Evolutionary conservation across 2,113 vertebrate genomes (phyloP), one percentile per base, ranked within the genome.

Genomic region (Jacana jacana): DNA sequence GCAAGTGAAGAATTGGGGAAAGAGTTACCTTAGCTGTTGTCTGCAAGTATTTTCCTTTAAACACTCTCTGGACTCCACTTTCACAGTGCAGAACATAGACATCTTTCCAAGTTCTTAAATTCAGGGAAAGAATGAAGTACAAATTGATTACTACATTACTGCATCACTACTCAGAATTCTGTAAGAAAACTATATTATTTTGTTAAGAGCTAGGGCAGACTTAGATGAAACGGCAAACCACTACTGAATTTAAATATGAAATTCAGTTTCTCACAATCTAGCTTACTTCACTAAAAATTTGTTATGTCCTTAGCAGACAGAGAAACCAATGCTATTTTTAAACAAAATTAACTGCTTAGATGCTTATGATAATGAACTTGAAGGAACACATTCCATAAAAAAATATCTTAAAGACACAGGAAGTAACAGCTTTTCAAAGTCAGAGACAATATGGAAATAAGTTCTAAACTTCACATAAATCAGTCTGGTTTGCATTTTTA

Each of bases 41-140:
- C 44, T 89, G 70, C 24, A 65, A 82, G 37, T 65, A 19, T 57
- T 82, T 82, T 91, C 39, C 39, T 81, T 88, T 68, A 71, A 93
- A 66, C 24, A 35, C 28, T 68, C 37, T 68, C 57, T 64, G 72
- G 65, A 75, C 13, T 64, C 35, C 64, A 42, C 30, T 86, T 89
- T 68, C 77, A 86, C n/a, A 46, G 6, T 7, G 72, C 17, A 88
- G 88, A 90, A 91, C 20, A 70, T 3, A 46, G 39, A 80, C 70
- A 95, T 78, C 49, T 80, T 94, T 83, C 69, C 51, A 66, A 75
- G 35, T 39, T 91, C 89, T 40, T 86, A 91, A 78, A 88, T 81
- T 68, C 33, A 81, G 48, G 48, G 42, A 81, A 90, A 95, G 20
- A 95, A 89, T 23, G 3, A 93, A 65, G 31, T 24, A 82, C 79